Base-by-base conservation (phyloP, 2,888 invertebrate species). In the Cyclophora albipunctata region DNA sequence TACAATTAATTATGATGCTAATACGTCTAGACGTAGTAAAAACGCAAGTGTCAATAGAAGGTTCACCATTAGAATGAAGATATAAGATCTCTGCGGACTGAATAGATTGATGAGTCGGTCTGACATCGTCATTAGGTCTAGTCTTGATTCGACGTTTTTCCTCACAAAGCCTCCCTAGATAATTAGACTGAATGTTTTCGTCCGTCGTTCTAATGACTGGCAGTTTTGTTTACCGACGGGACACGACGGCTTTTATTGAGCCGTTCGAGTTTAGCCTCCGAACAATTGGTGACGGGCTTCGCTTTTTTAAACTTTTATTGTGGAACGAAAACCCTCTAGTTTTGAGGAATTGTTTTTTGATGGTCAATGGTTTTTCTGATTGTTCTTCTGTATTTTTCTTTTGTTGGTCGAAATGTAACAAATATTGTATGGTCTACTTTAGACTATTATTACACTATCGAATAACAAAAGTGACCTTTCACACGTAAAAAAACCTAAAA, bases 161-260 rank as follows among this genome's bases (percentile, higher is more conserved):
- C 70, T 63, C 52, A 58, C 67, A 63, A 52, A 55, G 64, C 46
- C 50, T 63, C 66, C 61, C 66, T 65, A 75, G 77, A 84, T 84
- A 85, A 86, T 86, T 86, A 85, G 78, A 77, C 73, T 75, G 75
- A 84, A 84, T 82, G 81, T 82, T 85, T 81, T 82, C 79, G 75
- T 74, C 76, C 78, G 78, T 65, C 77, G 63, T 72, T 78, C 77
- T 86, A 85, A 86, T 85, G 85, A 85, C 86, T 80, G 81, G 80
- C 83, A 81, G 77, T 84, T 84, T 78, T 84, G 81, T 86, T 84
- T 82, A 78, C 81, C 73, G 73, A 75, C 75, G 79, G 75, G 81
- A 82, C 82, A 77, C 66, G 69, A 73, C 70, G 70, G 68, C 77
- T 78, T 80, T 83, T 82, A 82, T 82, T 79, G 80, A 84, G 79